Evolutionary conservation across 2,888 invertebrate species (phyloP).

Genomic region (Nezara viridula): DNA sequence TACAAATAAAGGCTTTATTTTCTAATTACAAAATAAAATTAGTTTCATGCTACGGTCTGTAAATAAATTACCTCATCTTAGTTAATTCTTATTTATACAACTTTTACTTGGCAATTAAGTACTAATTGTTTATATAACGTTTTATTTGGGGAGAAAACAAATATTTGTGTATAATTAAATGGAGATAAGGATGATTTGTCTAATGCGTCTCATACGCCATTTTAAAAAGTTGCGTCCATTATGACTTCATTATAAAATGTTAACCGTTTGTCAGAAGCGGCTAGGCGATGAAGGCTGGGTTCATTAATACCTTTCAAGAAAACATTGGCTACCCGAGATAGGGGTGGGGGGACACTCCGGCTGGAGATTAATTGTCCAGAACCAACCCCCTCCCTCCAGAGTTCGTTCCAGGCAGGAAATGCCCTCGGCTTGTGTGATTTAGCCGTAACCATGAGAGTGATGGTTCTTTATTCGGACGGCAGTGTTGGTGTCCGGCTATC

Average conservation of each 20-base stretch:
- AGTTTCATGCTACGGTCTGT: too few relatives aligned
- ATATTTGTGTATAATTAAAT: too few relatives aligned
- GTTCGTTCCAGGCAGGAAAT: slow-evolving; percentile 48
- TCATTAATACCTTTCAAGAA: slow-evolving; percentile 51
- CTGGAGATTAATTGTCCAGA: slow-evolving; percentile 46
- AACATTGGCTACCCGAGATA: slow-evolving; percentile 1
- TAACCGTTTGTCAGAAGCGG: slow-evolving; percentile 6
- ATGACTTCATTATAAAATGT: slow-evolving; percentile 22
- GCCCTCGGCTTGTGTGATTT: slow-evolving; percentile 38
- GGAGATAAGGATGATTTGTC: too few relatives aligned
- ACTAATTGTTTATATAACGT: too few relatives aligned
- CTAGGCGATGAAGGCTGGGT: not conserved
- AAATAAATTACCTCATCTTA: too few relatives aligned
- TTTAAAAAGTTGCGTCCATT: not conserved
- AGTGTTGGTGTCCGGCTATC: slow-evolving; percentile 33
- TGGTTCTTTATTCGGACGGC: slow-evolving; percentile 25
- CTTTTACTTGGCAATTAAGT: too few relatives aligned
- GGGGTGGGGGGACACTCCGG: slow-evolving; percentile 7
- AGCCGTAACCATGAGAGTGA: slow-evolving; percentile 26
- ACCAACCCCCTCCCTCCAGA: not conserved
- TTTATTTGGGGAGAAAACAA: too few relatives aligned
- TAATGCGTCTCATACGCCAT: not conserved
- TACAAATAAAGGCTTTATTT: too few relatives aligned
- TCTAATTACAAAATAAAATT: too few relatives aligned
- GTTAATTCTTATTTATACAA: too few relatives aligned